Conservation (phyloP, 1,140 invertebrate genomes). For the Leptinotarsa lineolata region DNA sequence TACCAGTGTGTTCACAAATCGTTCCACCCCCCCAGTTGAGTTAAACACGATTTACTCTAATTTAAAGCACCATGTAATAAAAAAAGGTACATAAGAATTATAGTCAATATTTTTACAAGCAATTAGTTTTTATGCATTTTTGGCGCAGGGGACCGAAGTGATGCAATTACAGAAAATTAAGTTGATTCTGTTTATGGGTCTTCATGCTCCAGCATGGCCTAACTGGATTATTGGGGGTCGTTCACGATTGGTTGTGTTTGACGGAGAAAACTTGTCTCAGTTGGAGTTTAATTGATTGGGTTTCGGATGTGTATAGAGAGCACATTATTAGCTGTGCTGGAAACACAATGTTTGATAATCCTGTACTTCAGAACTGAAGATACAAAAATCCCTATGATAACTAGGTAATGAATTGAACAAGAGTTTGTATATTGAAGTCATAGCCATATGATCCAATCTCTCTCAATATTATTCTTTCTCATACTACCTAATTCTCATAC, state of each 20-base stretch:
- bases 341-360: too few species aligned
- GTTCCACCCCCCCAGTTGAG: neutral
- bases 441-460: too few species aligned
- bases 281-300: too few species aligned
- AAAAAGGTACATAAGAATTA: constrained; percentile 17
- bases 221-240: constrained; percentile 22
- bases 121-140: constrained; percentile 24
- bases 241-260: neutral
- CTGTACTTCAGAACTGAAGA: too few species aligned
- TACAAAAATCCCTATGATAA: too few species aligned
- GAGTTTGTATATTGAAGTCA: too few species aligned
- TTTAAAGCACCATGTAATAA: constrained; percentile 16
- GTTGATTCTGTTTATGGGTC: constrained; percentile 22
- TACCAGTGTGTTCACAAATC: neutral
- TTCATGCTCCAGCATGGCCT: constrained; percentile 11
- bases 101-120: constrained; percentile 21
- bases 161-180: constrained; percentile 26
- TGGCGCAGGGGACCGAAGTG: neutral
- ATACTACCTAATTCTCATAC: too few species aligned
- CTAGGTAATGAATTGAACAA: too few species aligned
- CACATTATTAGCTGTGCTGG: too few species aligned
- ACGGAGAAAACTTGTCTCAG: too few species aligned
- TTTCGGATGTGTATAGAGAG: too few species aligned
- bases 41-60: constrained; percentile 1
- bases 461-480: too few species aligned